Percentiles rank a stretch among this genome's conserved stretches.
Evolutionary conservation across 1,140 invertebrate genomes (phyloP).

Genomic region (Megalonaias nervosa): DNA sequence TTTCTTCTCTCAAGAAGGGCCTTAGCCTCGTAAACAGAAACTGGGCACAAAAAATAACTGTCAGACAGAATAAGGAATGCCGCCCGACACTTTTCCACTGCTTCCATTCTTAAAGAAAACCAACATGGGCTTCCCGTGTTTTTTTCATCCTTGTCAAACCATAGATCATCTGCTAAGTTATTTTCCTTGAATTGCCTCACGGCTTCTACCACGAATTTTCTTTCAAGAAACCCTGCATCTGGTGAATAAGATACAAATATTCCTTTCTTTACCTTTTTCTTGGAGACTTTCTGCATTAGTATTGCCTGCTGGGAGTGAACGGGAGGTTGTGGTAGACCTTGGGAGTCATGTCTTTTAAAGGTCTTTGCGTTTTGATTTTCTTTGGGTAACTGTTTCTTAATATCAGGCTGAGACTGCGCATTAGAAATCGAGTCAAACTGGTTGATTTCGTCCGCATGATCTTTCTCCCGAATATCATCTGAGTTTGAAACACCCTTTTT

Average conservation of each 20-base stretch:
- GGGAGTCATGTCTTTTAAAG: conserved; percentile 3
- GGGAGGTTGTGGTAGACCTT: conserved; percentile 20
- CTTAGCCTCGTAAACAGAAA: conserved; percentile 68
- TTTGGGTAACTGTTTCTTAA: conserved; percentile 17
- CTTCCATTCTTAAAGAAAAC: conserved; percentile 68
- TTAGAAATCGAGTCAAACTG: conserved; percentile 57
- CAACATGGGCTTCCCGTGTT: conserved; percentile 67
- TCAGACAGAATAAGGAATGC: conserved; percentile 66
- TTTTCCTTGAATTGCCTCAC: conserved; percentile 68
- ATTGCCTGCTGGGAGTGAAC: conserved; percentile 4
- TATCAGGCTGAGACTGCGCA: conserved; percentile 36
- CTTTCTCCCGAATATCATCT: conserved; percentile 39
- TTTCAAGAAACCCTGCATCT: conserved; percentile 68
- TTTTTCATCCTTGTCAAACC: conserved; percentile 70
- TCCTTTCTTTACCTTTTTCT: conserved; percentile 60
- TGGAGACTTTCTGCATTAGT: background rate
- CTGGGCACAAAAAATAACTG: conserved; percentile 67
- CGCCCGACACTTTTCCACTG: conserved; percentile 66
- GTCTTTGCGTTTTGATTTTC: background rate
- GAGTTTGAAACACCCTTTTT: background rate
- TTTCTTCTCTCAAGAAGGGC: conserved; percentile 62
- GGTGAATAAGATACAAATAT: conserved; percentile 69
- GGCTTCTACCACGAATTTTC: conserved; percentile 67
- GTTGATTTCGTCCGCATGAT: conserved; percentile 43
- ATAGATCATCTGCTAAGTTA: conserved; percentile 68